Conservation (phyloP, 2,888 invertebrate genomes). For the Mythimna lalbum region DNA sequence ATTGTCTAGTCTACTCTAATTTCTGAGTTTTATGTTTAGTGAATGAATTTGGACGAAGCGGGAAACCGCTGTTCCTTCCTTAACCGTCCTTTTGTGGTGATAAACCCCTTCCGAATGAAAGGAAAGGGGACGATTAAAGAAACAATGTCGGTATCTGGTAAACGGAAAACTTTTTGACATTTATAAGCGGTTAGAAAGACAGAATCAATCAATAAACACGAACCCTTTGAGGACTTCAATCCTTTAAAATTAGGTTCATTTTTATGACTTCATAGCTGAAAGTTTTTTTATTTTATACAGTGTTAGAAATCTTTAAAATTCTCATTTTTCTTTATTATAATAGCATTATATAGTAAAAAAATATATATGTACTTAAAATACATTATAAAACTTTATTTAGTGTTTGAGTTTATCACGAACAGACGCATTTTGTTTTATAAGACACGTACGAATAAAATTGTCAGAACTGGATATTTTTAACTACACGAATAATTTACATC, state of each 20-base stretch:
- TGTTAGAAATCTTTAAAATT: no score
- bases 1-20: constrained; percentile 12
- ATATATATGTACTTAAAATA: no score
- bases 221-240: not conserved
- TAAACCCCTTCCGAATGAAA: constrained; percentile 30
- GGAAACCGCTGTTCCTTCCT: constrained; percentile 25
- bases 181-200: constrained; percentile 25
- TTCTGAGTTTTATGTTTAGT: constrained; percentile 41
- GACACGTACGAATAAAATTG: no score
- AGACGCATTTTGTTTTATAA: no score
- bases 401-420: no score
- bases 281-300: not conserved
- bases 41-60: constrained; percentile 37
- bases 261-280: not conserved
- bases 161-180: constrained; percentile 55
- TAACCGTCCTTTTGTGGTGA: constrained; percentile 44
- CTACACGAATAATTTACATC: no score
- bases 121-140: constrained; percentile 39
- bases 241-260: not conserved
- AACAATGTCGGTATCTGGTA: constrained; percentile 39
- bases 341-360: no score
- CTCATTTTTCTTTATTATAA: no score
- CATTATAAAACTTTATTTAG: no score
- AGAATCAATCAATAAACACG: constrained; percentile 31
- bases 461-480: not conserved